A percentile compares a stretch with the other conserved stretches of the same genome.
phyloP scores from a whole-genome alignment of 2,888 invertebrate genomes.

The Phortica magna region DNA sequence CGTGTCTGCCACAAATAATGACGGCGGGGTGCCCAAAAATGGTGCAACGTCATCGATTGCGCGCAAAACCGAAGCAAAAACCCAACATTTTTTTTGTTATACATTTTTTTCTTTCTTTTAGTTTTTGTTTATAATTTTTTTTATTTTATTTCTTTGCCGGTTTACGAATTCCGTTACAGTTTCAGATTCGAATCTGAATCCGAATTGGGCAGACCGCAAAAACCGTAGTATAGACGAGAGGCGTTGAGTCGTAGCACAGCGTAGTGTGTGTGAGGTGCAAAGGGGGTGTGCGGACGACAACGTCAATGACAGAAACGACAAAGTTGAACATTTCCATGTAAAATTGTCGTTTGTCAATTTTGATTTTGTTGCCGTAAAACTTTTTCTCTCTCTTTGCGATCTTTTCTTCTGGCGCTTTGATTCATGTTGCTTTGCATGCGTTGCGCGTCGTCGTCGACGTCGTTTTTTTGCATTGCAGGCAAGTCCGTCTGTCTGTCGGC shows the following conservation, averaged over 20 bases:
- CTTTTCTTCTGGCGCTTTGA: constrained; percentile 1
- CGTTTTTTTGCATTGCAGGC: too few relatives aligned
- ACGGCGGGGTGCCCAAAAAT: constrained; percentile 66
- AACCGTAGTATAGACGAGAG: too few relatives aligned
- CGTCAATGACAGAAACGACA: background rate
- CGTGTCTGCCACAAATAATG: constrained; percentile 69
- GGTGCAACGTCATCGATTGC: constrained; percentile 46
- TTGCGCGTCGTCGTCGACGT: constrained; percentile 53
- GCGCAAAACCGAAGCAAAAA: background rate
- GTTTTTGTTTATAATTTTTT: constrained; percentile 13
- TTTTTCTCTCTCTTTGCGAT: background rate
- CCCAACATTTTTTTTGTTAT: background rate
- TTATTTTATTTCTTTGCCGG: constrained; percentile 32
- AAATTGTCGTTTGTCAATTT: constrained; percentile 42
- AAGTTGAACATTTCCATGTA: constrained; percentile 30
- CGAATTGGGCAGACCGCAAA: constrained; percentile 6
- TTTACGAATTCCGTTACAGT: constrained; percentile 41
- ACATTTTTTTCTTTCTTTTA: constrained; percentile 40
- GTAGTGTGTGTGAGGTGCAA: constrained; percentile 33
- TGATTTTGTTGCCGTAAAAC: constrained; percentile 22
- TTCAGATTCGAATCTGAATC: constrained; percentile 50
- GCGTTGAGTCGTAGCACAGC: background rate
- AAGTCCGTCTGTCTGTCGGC: constrained; percentile 30
- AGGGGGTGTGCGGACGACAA: constrained; percentile 30
- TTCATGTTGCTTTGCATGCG: constrained; percentile 54